Conservation (phyloP, 2,888 invertebrate species). For the Argyra leucocephala region DNA sequence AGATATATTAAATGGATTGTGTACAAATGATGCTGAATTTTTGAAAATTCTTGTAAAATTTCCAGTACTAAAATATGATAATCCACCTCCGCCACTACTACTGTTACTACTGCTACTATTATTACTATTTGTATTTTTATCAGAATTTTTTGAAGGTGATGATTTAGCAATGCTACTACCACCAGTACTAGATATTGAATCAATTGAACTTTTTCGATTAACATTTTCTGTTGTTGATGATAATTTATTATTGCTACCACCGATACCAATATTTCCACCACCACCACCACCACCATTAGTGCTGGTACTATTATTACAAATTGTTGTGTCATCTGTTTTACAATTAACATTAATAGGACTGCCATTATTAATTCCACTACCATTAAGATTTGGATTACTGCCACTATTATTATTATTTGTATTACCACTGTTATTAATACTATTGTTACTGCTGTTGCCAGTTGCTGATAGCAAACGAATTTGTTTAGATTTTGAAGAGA, state of each 20-base stretch:
- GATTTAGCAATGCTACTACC: too few species aligned
- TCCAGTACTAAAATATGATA: conserved; percentile 24
- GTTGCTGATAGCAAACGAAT: conserved; percentile 17
- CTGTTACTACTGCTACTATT: conserved; percentile 7
- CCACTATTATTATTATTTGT: not conserved
- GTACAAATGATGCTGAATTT: conserved; percentile 24
- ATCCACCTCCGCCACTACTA: conserved; percentile 11
- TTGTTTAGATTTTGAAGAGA: conserved; percentile 20
- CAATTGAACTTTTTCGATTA: not conserved
- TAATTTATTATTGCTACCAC: not conserved
- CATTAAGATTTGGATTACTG: not conserved
- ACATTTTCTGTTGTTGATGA: conserved; percentile 7
- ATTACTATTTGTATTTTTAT: conserved; percentile 14
- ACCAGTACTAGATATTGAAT: not conserved
- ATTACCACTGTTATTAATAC: not conserved
- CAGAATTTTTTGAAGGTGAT: conserved; percentile 15
- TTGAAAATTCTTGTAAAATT: conserved; percentile 25
- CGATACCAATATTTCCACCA: not conserved
- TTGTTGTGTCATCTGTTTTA: not conserved
- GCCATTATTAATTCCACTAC: not conserved
- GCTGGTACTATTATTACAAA: not conserved
- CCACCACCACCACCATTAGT: not conserved
- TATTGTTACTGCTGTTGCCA: conserved; percentile 7
- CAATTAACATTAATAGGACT: not conserved
- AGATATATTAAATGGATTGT: conserved; percentile 21